Percentiles rank a stretch among this genome's conserved stretches.
Conservation (phyloP, 2,113 vertebrate species). For the Alexandromys fortis region DNA sequence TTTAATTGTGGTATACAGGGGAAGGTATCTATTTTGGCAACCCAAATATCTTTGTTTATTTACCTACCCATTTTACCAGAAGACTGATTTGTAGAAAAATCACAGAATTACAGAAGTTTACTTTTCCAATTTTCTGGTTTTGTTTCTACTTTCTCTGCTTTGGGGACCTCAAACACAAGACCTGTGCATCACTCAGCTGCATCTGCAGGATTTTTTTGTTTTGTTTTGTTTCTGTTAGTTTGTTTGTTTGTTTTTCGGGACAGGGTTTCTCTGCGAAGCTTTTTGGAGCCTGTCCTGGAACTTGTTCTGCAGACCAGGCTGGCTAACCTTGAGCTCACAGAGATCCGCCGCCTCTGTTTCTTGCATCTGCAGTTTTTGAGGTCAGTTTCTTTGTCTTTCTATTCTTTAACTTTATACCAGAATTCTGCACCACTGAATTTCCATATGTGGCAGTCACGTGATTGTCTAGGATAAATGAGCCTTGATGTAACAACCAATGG, state of each 20-base stretch:
- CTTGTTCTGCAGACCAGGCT: no score
- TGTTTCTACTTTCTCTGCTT: background rate
- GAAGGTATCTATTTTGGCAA: background rate
- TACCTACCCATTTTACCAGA: constrained; percentile 8
- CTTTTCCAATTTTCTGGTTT: background rate
- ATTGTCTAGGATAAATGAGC: background rate
- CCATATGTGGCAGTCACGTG: background rate
- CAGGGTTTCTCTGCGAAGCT: no score
- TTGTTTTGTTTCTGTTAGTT: no score
- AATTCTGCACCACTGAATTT: background rate
- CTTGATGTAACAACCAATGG: background rate
- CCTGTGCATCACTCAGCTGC: background rate
- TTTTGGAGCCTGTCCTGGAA: no score
- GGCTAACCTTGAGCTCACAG: no score
- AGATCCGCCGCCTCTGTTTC: no score
- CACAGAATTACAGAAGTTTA: constrained; percentile 6
- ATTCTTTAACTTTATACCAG: constrained; percentile 9
- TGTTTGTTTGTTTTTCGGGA: no score
- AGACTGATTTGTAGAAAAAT: background rate
- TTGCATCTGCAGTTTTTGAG: background rate
- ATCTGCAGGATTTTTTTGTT: background rate
- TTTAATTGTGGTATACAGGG: constrained; percentile 14
- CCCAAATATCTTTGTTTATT: constrained; percentile 2
- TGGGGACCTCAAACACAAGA: background rate
- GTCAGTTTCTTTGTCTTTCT: background rate